Evolutionary conservation across 2,797 vertebrate species (phyloP).

Genomic region (Phataginus tetradactyla): DNA sequence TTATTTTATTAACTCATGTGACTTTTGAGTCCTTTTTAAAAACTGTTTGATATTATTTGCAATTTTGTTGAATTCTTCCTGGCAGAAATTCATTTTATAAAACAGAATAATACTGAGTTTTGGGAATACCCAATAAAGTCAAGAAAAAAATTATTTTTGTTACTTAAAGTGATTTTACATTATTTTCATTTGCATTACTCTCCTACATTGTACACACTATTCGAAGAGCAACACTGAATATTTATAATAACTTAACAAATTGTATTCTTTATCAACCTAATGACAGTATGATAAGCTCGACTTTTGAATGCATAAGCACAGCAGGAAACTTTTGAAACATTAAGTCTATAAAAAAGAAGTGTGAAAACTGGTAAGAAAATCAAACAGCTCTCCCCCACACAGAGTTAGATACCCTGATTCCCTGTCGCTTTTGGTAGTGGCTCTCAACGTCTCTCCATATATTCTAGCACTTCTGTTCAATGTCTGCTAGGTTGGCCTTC

Average conservation of each 20-base stretch:
- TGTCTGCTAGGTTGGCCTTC: not conserved
- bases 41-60: not conserved
- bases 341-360: not conserved
- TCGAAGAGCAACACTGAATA: slow-evolving; percentile 2
- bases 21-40: not conserved
- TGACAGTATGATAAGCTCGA: not conserved
- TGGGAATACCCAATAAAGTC: not conserved
- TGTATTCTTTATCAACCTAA: not conserved
- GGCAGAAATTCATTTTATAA: not conserved
- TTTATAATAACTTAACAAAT: slow-evolving; percentile 42
- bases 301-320: not conserved
- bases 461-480: not conserved
- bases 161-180: not conserved
- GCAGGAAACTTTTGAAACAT: not conserved
- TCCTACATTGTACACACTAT: not conserved
- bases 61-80: not conserved
- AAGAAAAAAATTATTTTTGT: not conserved
- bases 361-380: not conserved
- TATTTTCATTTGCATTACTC: not conserved
- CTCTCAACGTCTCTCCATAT: not conserved
- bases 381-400: not conserved
- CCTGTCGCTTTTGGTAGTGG: not conserved
- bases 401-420: not conserved
- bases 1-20: not conserved
- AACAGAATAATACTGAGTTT: not conserved